Evolutionary conservation across 2,888 invertebrate genomes (phyloP).

Genomic region (Orchestes rusci): DNA sequence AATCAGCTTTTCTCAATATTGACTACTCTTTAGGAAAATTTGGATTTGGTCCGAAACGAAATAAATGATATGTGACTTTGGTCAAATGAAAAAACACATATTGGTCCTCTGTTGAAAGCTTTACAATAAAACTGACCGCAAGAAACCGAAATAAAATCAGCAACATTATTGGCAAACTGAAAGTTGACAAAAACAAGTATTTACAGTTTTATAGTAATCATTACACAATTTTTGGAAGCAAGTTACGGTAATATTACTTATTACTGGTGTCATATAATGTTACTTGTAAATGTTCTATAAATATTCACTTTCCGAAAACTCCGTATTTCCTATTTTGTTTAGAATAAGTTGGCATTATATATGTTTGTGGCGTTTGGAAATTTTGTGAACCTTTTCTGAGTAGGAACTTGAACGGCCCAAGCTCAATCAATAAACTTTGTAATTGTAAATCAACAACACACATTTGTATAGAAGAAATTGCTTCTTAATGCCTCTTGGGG

Average conservation of each 20-base stretch:
- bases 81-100: slow-evolving; percentile 16
- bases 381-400: slow-evolving; percentile 22
- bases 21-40: slow-evolving; percentile 17
- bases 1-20: slow-evolving; percentile 32
- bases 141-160: slow-evolving; percentile 13
- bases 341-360: slow-evolving; percentile 41
- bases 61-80: slow-evolving; percentile 24
- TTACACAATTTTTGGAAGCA: slow-evolving; percentile 34
- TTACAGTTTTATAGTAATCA: slow-evolving; percentile 23
- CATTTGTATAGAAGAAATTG: too few species aligned
- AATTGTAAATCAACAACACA: neutral
- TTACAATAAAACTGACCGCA: slow-evolving; percentile 11
- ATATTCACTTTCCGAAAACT: slow-evolving; percentile 36
- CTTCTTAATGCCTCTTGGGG: too few species aligned
- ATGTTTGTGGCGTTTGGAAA: slow-evolving; percentile 32
- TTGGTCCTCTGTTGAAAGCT: slow-evolving; percentile 20
- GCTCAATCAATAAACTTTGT: too few species aligned
- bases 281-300: slow-evolving; percentile 38
- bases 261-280: slow-evolving; percentile 22
- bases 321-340: slow-evolving; percentile 37
- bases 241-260: slow-evolving; percentile 22
- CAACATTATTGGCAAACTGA: slow-evolving; percentile 41
- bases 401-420: slow-evolving; percentile 17
- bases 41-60: slow-evolving; percentile 19
- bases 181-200: slow-evolving; percentile 27